Conservation (phyloP, 2,888 invertebrate species). For the Temnothorax rugatulus region DNA sequence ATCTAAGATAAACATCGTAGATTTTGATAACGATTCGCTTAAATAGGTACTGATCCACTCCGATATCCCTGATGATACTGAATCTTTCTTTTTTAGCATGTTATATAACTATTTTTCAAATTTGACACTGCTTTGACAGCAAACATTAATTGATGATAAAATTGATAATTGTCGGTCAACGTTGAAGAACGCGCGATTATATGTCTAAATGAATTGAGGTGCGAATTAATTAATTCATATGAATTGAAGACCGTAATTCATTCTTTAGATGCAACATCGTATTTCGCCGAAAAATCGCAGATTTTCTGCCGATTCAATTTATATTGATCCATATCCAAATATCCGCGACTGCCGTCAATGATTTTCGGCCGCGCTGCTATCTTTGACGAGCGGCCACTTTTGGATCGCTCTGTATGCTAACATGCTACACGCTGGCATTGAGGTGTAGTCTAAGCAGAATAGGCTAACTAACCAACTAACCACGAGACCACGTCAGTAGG, state of each 20-base stretch:
- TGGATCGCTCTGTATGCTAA: constrained; percentile 71
- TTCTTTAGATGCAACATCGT: neutral
- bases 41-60: constrained; percentile 8
- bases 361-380: neutral
- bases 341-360: neutral
- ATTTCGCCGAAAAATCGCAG: neutral
- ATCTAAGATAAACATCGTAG: neutral
- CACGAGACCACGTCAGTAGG: constrained; percentile 81
- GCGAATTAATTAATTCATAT: neutral
- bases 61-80: neutral
- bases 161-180: neutral
- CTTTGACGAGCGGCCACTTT: constrained; percentile 50
- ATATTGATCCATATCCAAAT: neutral
- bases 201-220: neutral
- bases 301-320: neutral
- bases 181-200: neutral
- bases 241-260: neutral
- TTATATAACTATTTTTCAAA: neutral
- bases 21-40: neutral
- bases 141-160: neutral
- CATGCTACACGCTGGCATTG: constrained; percentile 78
- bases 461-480: constrained; percentile 79
- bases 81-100: neutral
- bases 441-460: constrained; percentile 77
- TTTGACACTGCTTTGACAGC: neutral